phyloP scores from a whole-genome alignment of 2,113 vertebrate genomes.

The Mastomys coucha region DNA sequence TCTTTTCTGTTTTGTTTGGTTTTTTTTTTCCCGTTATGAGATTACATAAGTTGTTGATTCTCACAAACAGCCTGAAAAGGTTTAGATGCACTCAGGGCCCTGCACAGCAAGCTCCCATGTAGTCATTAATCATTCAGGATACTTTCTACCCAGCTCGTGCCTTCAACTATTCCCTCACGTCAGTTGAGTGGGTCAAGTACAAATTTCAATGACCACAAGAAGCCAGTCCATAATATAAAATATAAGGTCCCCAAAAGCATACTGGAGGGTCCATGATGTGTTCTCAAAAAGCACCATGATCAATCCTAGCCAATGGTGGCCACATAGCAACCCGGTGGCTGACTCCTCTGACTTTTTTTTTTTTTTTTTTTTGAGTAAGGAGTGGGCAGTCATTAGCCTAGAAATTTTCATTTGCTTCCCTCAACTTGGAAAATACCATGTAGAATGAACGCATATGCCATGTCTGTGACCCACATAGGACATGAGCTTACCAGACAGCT shows the following conservation, averaged over 20 bases:
- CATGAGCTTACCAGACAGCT: neutral
- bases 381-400: neutral
- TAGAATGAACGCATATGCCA: neutral
- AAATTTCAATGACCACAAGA: neutral
- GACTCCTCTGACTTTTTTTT: neutral
- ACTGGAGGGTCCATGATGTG: accelerated
- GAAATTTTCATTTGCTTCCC: neutral
- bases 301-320: neutral
- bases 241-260: neutral
- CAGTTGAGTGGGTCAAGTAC: neutral
- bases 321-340: neutral
- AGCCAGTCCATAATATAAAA: neutral
- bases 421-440: neutral
- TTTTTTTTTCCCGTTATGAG: neutral
- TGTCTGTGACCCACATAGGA: neutral
- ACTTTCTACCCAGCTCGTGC: neutral
- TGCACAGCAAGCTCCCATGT: neutral
- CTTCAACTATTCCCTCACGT: neutral
- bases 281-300: neutral
- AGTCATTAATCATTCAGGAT: constrained; percentile 24
- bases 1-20: neutral
- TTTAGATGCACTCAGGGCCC: neutral
- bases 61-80: constrained; percentile 5
- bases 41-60: constrained; percentile 71
- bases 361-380: neutral